Evolutionary conservation across 2,888 invertebrate genomes (phyloP).

Genomic region (Mesochorus sp.): DNA sequence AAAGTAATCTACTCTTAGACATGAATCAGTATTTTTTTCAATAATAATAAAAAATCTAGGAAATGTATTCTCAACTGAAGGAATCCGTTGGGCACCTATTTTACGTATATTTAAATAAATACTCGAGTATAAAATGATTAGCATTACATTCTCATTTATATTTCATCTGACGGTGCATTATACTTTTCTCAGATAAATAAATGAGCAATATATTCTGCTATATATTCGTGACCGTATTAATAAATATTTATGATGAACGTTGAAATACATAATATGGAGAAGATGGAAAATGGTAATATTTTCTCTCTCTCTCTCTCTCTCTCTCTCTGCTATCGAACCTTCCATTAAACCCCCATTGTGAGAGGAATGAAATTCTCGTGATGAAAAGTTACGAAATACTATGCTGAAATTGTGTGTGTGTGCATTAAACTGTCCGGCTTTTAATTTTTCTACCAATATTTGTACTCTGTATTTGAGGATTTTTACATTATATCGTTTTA

Average conservation of each 20-base stretch:
- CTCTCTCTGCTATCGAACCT: not conserved
- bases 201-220: not conserved
- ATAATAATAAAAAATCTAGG: too few species aligned
- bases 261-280: constrained; percentile 21
- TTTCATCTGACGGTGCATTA: not conserved
- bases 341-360: constrained; percentile 50
- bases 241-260: constrained; percentile 46
- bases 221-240: not conserved
- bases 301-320: too few species aligned
- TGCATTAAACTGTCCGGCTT: not conserved
- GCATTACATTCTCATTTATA: not conserved
- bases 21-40: too few species aligned
- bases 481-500: too few species aligned
- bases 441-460: not conserved
- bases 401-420: constrained; percentile 30
- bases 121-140: too few species aligned
- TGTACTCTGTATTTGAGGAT: too few species aligned
- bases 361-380: constrained; percentile 31
- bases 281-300: not conserved
- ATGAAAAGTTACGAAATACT: constrained; percentile 13
- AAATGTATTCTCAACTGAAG: too few species aligned
- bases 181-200: not conserved
- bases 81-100: too few species aligned
- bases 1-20: too few species aligned
- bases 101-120: not conserved